A percentile compares a stretch with the other conserved stretches of the same genome.
Evolutionary conservation across 1,140 invertebrate genomes (phyloP).

Genomic region (Palaemon carinicauda): DNA sequence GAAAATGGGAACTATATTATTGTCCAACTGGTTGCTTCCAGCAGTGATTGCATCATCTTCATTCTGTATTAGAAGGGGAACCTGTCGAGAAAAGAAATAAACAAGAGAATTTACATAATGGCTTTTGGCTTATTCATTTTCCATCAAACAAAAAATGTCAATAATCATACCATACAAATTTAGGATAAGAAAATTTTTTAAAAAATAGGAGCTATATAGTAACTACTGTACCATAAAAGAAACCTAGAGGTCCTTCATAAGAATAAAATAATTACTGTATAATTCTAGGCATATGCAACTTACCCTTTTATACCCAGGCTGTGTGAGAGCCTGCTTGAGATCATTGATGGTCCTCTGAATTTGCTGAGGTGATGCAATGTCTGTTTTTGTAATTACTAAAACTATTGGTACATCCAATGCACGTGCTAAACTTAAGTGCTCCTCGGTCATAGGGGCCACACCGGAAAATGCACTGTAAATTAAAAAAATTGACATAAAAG

Average conservation of each 20-base stretch:
- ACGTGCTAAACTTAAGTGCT: conserved; percentile 84
- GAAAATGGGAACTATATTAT: conserved; percentile 85
- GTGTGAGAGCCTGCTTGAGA: conserved; percentile 73
- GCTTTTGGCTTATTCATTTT: background rate
- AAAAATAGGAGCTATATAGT: too few relatives aligned
- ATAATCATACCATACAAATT: too few relatives aligned
- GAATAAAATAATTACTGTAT: too few relatives aligned
- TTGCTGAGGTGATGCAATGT: conserved; percentile 71
- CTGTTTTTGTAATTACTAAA: conserved; percentile 89
- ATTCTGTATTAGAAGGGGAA: conserved; percentile 73
- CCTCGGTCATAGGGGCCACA: conserved; percentile 66
- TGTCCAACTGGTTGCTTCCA: conserved; percentile 71
- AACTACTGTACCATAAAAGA: too few relatives aligned
- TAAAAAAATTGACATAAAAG: conserved; percentile 28
- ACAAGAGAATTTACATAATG: background rate
- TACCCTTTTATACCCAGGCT: conserved; percentile 74
- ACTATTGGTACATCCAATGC: conserved; percentile 90
- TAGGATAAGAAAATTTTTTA: too few relatives aligned
- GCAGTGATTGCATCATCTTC: conserved; percentile 79
- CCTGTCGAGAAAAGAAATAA: conserved; percentile 24
- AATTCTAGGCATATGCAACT: conserved; percentile 44
- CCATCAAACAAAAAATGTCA: background rate
- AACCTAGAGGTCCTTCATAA: too few relatives aligned
- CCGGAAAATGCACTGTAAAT: conserved; percentile 65
- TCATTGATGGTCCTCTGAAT: conserved; percentile 69